phyloP scores from a whole-genome alignment of 2,888 invertebrate species.

The Hipparchia sbordonii region DNA sequence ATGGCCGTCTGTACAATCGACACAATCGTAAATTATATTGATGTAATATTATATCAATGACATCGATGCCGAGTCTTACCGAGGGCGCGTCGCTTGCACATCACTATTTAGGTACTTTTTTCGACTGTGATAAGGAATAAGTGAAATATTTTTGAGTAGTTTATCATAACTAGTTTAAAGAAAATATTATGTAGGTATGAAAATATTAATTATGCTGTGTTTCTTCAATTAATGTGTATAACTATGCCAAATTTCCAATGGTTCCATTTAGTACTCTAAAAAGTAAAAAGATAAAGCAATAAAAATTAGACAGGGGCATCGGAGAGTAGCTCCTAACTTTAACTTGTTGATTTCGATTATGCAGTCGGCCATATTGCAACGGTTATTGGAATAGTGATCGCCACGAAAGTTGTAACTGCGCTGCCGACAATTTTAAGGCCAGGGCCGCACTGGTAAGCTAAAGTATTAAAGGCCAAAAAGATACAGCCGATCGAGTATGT shows the following conservation, averaged over 20 bases:
- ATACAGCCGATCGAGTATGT: too few relatives aligned
- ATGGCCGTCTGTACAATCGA: constrained; percentile 13
- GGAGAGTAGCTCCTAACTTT: not conserved
- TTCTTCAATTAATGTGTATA: too few relatives aligned
- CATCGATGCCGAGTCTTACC: not conserved
- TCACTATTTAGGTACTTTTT: not conserved
- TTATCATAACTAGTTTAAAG: not conserved
- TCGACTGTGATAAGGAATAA: not conserved
- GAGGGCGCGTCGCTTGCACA: not conserved
- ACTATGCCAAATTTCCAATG: too few relatives aligned
- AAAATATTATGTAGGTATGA: not conserved
- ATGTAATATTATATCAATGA: not conserved
- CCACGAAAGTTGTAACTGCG: not conserved
- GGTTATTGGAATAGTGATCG: not conserved
- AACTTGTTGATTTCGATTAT: not conserved
- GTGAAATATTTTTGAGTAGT: not conserved
- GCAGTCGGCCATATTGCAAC: not conserved
- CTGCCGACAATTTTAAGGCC: not conserved
- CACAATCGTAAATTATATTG: not conserved
- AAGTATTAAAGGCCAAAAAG: too few relatives aligned
- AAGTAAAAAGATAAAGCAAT: too few relatives aligned
- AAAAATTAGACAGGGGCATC: too few relatives aligned
- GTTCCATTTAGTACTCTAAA: too few relatives aligned
- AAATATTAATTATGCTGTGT: too few relatives aligned
- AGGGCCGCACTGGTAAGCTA: too few relatives aligned